Evolutionary conservation across 2,113 vertebrate genomes (phyloP).

Genomic region (Prunella himalayana): DNA sequence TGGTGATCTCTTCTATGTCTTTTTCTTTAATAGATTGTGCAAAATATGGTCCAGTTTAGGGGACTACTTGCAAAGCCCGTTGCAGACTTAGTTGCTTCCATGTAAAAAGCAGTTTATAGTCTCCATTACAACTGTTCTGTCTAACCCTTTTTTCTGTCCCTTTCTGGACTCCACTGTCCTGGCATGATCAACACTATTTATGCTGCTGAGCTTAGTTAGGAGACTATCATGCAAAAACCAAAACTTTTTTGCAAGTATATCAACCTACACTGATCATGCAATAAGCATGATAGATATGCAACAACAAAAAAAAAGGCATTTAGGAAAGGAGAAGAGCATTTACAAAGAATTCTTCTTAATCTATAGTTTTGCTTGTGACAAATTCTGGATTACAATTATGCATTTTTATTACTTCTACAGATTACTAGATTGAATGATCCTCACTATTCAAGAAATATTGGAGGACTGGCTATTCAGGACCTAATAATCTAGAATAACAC

Average conservation of each 20-base stretch:
- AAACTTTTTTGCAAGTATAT: background rate
- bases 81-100: background rate
- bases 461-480: background rate
- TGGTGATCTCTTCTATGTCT: background rate
- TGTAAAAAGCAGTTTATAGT: background rate
- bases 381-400: background rate
- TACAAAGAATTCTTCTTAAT: background rate
- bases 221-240: background rate
- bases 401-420: background rate
- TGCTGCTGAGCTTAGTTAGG: background rate
- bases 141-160: background rate
- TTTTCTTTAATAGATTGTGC: background rate
- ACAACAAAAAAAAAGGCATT: background rate
- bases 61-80: background rate
- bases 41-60: background rate
- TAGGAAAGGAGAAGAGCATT: background rate
- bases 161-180: background rate
- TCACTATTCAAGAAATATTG: background rate
- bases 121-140: fast-evolving
- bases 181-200: background rate
- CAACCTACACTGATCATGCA: background rate
- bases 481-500: background rate
- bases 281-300: background rate
- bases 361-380: background rate
- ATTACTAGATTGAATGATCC: background rate